A percentile compares a stretch with the other conserved stretches of the same genome.
Conservation (phyloP, 2,888 invertebrate genomes). For the Tiliacea aurago region DNA sequence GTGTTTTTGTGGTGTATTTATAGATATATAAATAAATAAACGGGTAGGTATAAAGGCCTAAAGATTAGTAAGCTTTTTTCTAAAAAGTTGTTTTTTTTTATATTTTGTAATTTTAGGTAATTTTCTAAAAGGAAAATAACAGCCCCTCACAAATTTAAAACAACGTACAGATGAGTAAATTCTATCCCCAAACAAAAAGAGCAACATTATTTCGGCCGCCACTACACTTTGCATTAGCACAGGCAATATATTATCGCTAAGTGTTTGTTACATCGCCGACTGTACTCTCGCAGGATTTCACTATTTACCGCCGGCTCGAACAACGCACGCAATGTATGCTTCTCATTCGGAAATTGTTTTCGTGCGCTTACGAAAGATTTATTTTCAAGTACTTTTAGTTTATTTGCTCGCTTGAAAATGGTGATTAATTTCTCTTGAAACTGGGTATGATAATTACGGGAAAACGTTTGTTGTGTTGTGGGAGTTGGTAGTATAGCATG, state of each 20-base stretch:
- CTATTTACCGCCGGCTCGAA: slow-evolving; percentile 66
- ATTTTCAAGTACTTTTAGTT: slow-evolving; percentile 65
- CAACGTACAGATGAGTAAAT: slow-evolving; percentile 45
- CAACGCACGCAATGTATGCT: slow-evolving; percentile 64
- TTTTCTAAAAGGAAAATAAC: background rate
- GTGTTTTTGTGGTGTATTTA: too few species aligned
- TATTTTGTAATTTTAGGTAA: background rate
- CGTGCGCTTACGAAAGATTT: slow-evolving; percentile 63
- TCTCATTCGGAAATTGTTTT: slow-evolving; percentile 68
- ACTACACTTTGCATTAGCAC: slow-evolving; percentile 77
- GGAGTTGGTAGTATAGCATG: background rate
- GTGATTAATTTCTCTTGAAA: slow-evolving; percentile 56
- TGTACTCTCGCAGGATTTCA: slow-evolving; percentile 67
- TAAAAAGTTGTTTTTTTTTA: background rate
- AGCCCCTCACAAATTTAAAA: slow-evolving; percentile 18
- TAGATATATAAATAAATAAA: too few species aligned
- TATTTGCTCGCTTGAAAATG: slow-evolving; percentile 56
- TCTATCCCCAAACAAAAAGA: slow-evolving; percentile 55
- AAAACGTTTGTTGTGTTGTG: slow-evolving; percentile 8
- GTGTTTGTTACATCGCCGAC: slow-evolving; percentile 76
- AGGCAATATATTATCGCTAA: slow-evolving; percentile 79
- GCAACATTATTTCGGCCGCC: slow-evolving; percentile 66
- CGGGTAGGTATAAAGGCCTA: background rate
- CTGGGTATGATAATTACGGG: slow-evolving; percentile 37
- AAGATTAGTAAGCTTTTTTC: too few species aligned